Conservation (phyloP, 2,797 vertebrate genomes). For the Anguilla marmorata region DNA sequence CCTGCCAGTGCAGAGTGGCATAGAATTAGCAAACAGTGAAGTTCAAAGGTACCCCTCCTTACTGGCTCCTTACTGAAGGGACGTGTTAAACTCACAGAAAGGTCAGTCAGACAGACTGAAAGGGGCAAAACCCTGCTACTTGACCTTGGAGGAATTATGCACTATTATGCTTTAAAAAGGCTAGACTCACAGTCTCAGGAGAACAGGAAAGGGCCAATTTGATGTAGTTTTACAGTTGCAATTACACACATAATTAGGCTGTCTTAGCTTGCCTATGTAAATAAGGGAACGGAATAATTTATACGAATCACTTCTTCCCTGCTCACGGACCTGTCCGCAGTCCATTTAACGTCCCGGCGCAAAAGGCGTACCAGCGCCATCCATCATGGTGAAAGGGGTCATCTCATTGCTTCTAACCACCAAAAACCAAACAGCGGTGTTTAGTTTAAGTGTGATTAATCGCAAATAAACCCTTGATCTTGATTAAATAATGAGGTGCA, state of each 20-base stretch:
- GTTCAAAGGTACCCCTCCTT: slow-evolving; percentile 28
- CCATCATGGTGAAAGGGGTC: slow-evolving; percentile 32
- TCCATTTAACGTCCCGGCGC: slow-evolving; percentile 28
- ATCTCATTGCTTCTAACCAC: slow-evolving; percentile 34
- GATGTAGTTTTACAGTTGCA: slow-evolving; percentile 43
- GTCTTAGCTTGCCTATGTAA: slow-evolving; percentile 47
- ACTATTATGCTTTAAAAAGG: slow-evolving; percentile 49
- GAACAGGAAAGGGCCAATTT: slow-evolving; percentile 53
- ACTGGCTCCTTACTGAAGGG: slow-evolving; percentile 39
- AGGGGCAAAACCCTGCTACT: slow-evolving; percentile 21
- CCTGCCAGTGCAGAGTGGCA: background rate
- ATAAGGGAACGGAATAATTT: slow-evolving; percentile 42
- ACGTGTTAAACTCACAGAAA: slow-evolving; percentile 34
- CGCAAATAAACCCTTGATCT: slow-evolving; percentile 41
- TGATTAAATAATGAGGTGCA: slow-evolving; percentile 27
- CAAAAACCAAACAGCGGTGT: slow-evolving; percentile 42
- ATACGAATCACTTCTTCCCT: slow-evolving; percentile 35
- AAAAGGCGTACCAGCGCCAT: slow-evolving; percentile 28
- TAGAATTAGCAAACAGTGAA: background rate
- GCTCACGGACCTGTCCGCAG: slow-evolving; percentile 26
- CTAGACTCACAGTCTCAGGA: slow-evolving; percentile 38
- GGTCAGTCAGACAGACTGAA: slow-evolving; percentile 32
- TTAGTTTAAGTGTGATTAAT: slow-evolving; percentile 40
- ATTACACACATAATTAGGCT: slow-evolving; percentile 47
- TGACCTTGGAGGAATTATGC: slow-evolving; percentile 51